Evolutionary conservation across 2,797 vertebrate genomes (phyloP), one percentile per base, ranked within the genome.

Genomic region (Acrossocheilus wenchowensis): DNA sequence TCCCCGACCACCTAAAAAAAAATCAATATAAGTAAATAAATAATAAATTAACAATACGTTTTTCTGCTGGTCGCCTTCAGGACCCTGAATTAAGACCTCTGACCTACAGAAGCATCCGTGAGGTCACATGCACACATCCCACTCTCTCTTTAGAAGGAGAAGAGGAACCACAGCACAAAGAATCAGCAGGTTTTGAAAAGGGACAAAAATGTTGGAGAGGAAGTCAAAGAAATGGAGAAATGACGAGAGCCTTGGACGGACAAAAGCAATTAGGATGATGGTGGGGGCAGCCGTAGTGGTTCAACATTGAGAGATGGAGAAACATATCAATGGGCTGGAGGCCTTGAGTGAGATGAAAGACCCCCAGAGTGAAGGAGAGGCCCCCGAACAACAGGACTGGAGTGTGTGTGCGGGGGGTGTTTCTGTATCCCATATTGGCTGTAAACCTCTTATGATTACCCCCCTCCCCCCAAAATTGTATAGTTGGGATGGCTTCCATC

Each of bases 341-440:
- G 68, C 81, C 87, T 86, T 87, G 86, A 90, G 78, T 52, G 69
- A 60, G 82, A 88, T 88, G 79, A 90, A 88, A 87, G 85, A 64
- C 75, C 84, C 77, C 71, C 68, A 36, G 74, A 87, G 43, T 54
- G 54, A 43, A 86, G 30, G 54, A 74, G 36, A 74, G 77, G 39
- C 39, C 71, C 45, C 74, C 26, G 6, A 62, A 87, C 50, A 57
- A 75, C 72, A 83, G 82, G 41, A 71, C 82, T 66, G 57, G 41
- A 74, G 36, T 71, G 81, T 57, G 43, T 21, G 68, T 12, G 39
- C n/a, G 62, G 36, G n/a, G 69, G 71, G 50, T 64, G 34, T 75
- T 88, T 85, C 45, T 82, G 79, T 54, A 74, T 45, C 21, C 43
- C 34, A 48, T 62, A 52, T 68, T 69, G 69, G 62, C 69, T 41